Evolutionary conservation across 92 coral and sea anemone genomes (phyloP), one percentile per base, ranked within the genome.

Genomic region (Siderastrea radians): DNA sequence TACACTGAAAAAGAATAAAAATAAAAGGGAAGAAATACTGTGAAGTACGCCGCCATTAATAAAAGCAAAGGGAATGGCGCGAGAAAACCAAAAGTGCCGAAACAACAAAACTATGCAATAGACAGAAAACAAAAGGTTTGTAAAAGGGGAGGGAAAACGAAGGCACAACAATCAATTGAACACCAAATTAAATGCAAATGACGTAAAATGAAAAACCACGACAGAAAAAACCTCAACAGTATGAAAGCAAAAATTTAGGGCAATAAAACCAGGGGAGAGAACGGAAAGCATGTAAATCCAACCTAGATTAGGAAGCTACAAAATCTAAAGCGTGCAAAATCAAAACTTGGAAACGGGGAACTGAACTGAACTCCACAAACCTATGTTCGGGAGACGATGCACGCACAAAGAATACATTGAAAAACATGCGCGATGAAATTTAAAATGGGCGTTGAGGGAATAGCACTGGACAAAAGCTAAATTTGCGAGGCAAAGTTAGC

Each of bases 311-410:
- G 74, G 74, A 69, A 69, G 74, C 51, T 38, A 69, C 74, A 69
- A 69, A 69, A 19, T 69, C 74, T 44, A 7, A 69, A 3, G 74
- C 52, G 43, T 44, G 53, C 74, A 69, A 69, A 69, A 44, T 44
- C 6, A 69, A 69, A 69, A 69, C 50, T 69, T 44, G 74, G 44
- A 69, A 69, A 69, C 44, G 74, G 52, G 53, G 52, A 44, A 6
- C 52, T 44, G 74, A 69, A 69, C 74, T 69, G 74, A 46, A 47
- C 74, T 69, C 74, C 74, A 69, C 74, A 69, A 69, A 69, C 74
- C 46, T 69, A 44, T 16, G 74, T 69, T 69, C 54, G 74, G 74
- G 74, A 45, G 53, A 12, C 74, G 74, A 46, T 50, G 38, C 38
- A 69, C 74, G 54, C 74, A 69, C 46, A 69, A 69, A 69, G 38